Base-by-base conservation (phyloP, 2,888 invertebrate species). In the Melieria crassipennis region DNA sequence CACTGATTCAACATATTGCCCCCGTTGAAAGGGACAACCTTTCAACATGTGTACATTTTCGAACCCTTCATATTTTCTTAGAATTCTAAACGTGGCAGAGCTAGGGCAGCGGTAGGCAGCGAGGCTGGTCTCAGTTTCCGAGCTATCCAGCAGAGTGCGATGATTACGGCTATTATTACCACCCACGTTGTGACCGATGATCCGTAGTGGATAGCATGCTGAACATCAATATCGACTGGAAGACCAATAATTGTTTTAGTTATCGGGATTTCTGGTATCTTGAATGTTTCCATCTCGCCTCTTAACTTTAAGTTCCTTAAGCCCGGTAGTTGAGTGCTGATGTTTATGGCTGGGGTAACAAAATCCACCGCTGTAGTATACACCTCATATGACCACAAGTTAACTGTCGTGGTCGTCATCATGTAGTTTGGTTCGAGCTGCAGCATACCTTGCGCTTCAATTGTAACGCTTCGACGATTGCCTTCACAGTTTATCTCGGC, bases 351-450 rank as follows among this genome's bases (percentile, higher is more conserved):
- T 30, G 30, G 30, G 30, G 30, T 30, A 30, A 30, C 58, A 58
- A 58, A 58, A 43, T 58, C 58, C 42, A 58, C 45, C 30, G 43
- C 42, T 10, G 58, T 42, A 16, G 4, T 57, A 11, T 66, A 46
- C 5, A 56, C 45, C 11, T 66, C 58, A 10, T 57, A 57, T 16
- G 66, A 46, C 66, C 66, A 66, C 9, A 66, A 16, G 5, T 65
- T 30, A 45, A 65, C 45, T 11, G 46, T 46, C 16, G 52, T 10
- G 9, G 66, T 7, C 5, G 45, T 46, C 16, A 66, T 47, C 13
- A 46, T 4, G 11, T 30, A 66, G n/a, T 57, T 46, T 10, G 46
- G 11, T 6, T 56, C 55, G 13, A 65, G 13, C n/a, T 11, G 43
- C 7, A 65, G 11, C 9, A 65, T 13, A 56, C 65, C 46, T 45